A percentile compares a stretch with the other conserved stretches of the same genome.
Evolutionary conservation across 2,888 invertebrate species (phyloP).

Genomic region (Polia nebulosa): DNA sequence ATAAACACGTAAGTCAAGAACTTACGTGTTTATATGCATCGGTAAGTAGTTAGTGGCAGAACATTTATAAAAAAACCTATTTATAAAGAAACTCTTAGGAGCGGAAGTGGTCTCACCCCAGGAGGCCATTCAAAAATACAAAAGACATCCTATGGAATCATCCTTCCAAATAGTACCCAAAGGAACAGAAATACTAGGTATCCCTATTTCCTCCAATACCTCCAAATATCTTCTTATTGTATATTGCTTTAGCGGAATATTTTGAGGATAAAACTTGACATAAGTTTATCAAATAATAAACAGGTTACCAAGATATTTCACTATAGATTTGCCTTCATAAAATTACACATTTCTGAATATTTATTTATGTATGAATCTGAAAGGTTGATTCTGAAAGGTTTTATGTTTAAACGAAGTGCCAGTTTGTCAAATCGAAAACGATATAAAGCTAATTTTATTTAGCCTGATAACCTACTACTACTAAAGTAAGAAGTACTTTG

Average conservation of each 20-base stretch:
- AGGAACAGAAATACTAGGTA: conserved; percentile 29
- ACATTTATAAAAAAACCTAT: conserved; percentile 23
- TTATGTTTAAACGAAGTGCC: not conserved
- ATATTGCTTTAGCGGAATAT: conserved; percentile 22
- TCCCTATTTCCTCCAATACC: conserved; percentile 25
- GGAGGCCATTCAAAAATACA: conserved; percentile 51
- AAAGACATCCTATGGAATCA: conserved; percentile 45
- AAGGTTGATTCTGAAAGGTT: conserved; percentile 5
- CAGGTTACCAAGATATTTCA: too few relatives aligned
- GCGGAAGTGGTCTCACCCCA: conserved; percentile 54
- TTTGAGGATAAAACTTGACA: conserved; percentile 3
- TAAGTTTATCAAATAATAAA: too few relatives aligned
- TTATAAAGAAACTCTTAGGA: conserved; percentile 36
- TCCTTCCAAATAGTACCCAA: conserved; percentile 41
- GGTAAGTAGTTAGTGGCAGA: conserved; percentile 2
- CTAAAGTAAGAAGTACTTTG: too few relatives aligned
- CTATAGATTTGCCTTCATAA: not conserved
- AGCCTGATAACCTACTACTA: not conserved
- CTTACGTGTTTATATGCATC: not conserved
- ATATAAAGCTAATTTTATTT: not conserved
- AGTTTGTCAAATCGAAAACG: not conserved
- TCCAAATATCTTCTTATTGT: conserved; percentile 11
- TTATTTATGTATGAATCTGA: too few relatives aligned
- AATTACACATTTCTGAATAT: conserved; percentile 15
- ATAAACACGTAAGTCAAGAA: too few relatives aligned